Conservation (phyloP, 2,113 vertebrate genomes). For the Procavia capensis region DNA sequence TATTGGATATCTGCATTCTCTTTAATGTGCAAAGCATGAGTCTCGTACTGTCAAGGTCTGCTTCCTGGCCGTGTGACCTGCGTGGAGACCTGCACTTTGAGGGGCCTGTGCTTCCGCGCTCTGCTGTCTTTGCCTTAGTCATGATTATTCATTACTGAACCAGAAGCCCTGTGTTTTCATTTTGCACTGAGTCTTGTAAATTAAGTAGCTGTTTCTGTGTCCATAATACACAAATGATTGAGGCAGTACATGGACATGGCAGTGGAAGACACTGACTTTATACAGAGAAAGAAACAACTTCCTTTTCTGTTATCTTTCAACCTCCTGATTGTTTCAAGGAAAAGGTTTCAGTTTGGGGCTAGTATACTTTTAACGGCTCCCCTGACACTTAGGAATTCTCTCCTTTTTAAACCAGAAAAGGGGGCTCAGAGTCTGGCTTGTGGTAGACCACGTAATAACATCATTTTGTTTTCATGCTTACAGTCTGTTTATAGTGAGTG, state of each 20-base stretch:
- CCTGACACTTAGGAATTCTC: neutral
- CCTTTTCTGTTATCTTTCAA: neutral
- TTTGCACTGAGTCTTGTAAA: neutral
- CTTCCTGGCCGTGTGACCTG: neutral
- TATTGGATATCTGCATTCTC: neutral
- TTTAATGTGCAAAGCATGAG: neutral
- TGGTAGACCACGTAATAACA: neutral
- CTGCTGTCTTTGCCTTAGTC: neutral
- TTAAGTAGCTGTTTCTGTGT: neutral
- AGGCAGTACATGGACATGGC: neutral
- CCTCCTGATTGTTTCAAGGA: slow-evolving; percentile 25
- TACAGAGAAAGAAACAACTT: neutral
- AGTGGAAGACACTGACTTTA: neutral
- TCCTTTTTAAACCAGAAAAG: neutral
- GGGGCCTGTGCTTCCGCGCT: neutral
- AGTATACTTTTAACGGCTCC: neutral
- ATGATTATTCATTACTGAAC: neutral
- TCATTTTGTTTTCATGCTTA: slow-evolving; percentile 25
- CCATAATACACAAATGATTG: neutral
- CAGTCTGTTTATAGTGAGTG: neutral
- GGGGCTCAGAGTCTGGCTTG: neutral
- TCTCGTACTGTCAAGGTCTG: rapidly evolving
- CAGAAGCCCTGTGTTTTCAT: neutral
- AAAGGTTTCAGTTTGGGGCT: neutral
- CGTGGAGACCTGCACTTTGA: neutral